Conservation (phyloP, 2,888 invertebrate species). For the Cryptocephalus moraei region DNA sequence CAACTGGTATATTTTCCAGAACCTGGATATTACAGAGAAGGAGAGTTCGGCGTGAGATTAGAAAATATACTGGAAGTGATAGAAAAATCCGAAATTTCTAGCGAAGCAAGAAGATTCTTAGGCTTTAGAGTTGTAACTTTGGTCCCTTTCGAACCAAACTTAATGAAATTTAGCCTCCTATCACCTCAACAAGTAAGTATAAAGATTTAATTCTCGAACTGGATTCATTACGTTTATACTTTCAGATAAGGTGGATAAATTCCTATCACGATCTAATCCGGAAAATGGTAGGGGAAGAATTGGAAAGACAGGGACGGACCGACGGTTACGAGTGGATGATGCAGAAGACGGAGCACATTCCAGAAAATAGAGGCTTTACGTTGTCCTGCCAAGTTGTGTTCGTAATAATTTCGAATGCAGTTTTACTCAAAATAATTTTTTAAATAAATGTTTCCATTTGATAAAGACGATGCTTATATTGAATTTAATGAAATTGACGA, state of each 20-base stretch:
- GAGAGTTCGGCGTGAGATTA: constrained; percentile 78
- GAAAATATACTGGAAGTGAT: constrained; percentile 76
- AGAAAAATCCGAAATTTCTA: constrained; percentile 38
- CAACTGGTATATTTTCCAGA: constrained; percentile 35
- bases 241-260: constrained; percentile 69
- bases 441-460: too few relatives aligned
- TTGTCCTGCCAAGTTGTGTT: too few relatives aligned
- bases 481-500: too few relatives aligned
- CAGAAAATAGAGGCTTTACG: constrained; percentile 31
- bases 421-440: too few relatives aligned
- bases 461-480: too few relatives aligned
- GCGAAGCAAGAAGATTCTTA: constrained; percentile 42
- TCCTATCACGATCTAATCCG: constrained; percentile 66
- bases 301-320: constrained; percentile 58
- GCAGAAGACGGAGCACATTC: constrained; percentile 64
- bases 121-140: constrained; percentile 75
- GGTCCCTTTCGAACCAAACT: constrained; percentile 78
- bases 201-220: too few relatives aligned
- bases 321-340: constrained; percentile 77
- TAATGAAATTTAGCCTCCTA: constrained; percentile 67
- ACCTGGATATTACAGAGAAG: constrained; percentile 81
- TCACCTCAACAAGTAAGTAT: constrained; percentile 65
- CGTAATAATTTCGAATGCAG: too few relatives aligned
- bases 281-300: constrained; percentile 60
- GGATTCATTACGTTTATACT: constrained; percentile 10